A percentile compares a stretch with the other conserved stretches of the same genome.
Evolutionary conservation across 2,797 vertebrate species (phyloP).

Genomic region (Phalloptychus januarius): DNA sequence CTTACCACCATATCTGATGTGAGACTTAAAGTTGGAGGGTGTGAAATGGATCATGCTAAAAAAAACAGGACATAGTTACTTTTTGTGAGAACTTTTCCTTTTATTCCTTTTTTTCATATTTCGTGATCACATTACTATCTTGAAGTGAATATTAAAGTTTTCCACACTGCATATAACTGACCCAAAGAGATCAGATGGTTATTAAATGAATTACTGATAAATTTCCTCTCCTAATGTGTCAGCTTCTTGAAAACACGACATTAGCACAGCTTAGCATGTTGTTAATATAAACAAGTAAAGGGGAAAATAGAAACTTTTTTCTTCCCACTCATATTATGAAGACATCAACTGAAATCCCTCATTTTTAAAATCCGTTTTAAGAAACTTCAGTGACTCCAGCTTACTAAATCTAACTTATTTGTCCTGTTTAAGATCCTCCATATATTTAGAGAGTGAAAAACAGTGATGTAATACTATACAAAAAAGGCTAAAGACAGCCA

Average conservation of each 20-base stretch:
- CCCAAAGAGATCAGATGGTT: no score
- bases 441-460: background rate
- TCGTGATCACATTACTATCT: background rate
- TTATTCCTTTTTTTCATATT: background rate
- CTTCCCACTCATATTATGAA: no score
- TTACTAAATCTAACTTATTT: background rate
- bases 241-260: background rate
- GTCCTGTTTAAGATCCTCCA: background rate
- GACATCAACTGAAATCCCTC: background rate
- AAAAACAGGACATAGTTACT: no score
- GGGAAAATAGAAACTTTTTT: background rate
- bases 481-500: background rate
- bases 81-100: background rate
- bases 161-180: background rate
- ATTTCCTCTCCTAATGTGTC: no score
- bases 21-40: no score
- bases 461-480: background rate
- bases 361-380: background rate
- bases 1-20: no score
- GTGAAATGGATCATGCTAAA: no score
- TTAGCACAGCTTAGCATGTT: background rate
- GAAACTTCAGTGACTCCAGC: background rate
- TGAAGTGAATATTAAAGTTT: background rate
- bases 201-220: no score
- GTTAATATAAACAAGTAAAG: background rate